Evolutionary conservation across 1,140 invertebrate species (phyloP), one percentile per base, ranked within the genome.

Genomic region (Micrasema longulum): DNA sequence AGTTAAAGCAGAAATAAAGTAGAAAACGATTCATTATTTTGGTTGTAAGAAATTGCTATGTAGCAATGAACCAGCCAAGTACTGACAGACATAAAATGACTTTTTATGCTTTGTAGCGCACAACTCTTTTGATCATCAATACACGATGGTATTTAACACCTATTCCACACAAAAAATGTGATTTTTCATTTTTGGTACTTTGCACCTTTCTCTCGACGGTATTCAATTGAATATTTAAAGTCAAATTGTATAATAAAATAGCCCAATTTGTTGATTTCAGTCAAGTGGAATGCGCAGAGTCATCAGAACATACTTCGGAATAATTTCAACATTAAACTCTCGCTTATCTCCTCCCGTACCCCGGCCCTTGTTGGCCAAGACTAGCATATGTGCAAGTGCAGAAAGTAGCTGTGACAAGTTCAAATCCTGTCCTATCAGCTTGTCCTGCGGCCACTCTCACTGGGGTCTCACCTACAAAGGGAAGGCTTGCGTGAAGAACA

Each of bases 271-370:
- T n/a, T 45, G 3, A 47, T 74, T 76, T 69, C 38, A 76, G 74
- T 36, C 70, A 18, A 72, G 66, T 43, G 69, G 69, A 48, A 76
- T 76, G 74, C 70, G 74, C 3, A 69, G 74, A 70, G 43, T 76
- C 1, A 76, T 76, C 12, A 26, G 74, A 18, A 72, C 74, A 43
- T 76, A 68, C 57, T 76, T 76, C 38, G 70, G 74, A 12, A 67
- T 76, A 7, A 20, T 76, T 12, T 72, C 70, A 3, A 76, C 71
- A n/a, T 38, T 76, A 12, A 48, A 72, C 43, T 66, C 74, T 12
- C 57, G 74, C n/a, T 67, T 70, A 6, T 12, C 65, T 26, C 52
- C 67, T 16, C 16, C 35, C 12, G 22, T 63, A 10, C 48, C 71
- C 45, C 64, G 47, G 6, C 18, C 57, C 22, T 14, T 72, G 26